Conservation (phyloP, 2,113 vertebrate species). For the Abramis brama region DNA sequence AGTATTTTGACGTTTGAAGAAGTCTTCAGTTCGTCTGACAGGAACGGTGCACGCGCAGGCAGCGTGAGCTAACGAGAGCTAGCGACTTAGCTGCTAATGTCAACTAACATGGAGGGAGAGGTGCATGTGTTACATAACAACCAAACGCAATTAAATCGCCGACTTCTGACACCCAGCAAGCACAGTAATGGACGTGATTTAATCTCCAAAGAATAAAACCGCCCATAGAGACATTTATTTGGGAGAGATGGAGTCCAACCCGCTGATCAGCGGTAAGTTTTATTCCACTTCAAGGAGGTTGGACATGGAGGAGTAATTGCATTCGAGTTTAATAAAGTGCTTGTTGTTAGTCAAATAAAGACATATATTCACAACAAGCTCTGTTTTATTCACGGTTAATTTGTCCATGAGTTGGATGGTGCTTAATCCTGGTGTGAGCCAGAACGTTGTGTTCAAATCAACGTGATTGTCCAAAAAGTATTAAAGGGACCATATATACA, state of each 20-base stretch:
- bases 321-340: neutral
- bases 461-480: neutral
- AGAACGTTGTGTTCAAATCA: neutral
- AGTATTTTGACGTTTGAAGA: slow-evolving; percentile 36
- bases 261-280: slow-evolving; percentile 76
- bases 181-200: slow-evolving; percentile 51
- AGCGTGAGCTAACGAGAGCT: slow-evolving; percentile 38
- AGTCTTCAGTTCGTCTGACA: slow-evolving; percentile 28
- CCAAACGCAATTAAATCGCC: slow-evolving; percentile 70
- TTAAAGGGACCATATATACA: neutral
- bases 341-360: neutral
- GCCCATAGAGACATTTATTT: neutral
- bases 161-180: slow-evolving; percentile 57
- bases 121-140: slow-evolving; percentile 62
- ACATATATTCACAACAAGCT: neutral
- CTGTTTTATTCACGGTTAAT: neutral
- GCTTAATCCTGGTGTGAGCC: neutral
- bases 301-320: slow-evolving; percentile 1
- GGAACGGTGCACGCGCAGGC: slow-evolving; percentile 10
- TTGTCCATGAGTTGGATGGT: neutral
- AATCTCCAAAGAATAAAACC: slow-evolving; percentile 30
- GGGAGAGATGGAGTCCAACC: slow-evolving; percentile 73
- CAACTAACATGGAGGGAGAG: slow-evolving; percentile 71
- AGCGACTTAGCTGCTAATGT: slow-evolving; percentile 50
- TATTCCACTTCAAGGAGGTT: neutral